phyloP scores from a whole-genome alignment of 2,888 invertebrate species.

The Unio delphinus region DNA sequence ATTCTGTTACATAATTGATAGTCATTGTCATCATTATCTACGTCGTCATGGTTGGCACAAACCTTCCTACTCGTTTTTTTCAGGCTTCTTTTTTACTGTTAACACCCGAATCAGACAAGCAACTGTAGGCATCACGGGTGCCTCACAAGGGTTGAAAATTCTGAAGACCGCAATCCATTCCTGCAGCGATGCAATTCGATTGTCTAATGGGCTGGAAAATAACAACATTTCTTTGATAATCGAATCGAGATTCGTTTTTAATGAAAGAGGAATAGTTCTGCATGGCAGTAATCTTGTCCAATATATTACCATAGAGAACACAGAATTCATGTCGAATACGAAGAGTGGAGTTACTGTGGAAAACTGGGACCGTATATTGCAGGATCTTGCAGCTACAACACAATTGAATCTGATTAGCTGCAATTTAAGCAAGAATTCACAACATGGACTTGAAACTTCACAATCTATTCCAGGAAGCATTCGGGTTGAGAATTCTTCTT shows the following conservation, averaged over 20 bases:
- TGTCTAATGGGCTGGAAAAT: not conserved
- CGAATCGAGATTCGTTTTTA: too few relatives aligned
- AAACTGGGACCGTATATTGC: not conserved
- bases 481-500: too few relatives aligned
- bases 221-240: not conserved
- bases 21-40: too few relatives aligned
- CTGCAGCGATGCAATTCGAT: not conserved
- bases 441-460: not conserved
- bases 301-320: not conserved
- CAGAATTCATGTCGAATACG: not conserved
- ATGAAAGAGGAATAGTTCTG: not conserved
- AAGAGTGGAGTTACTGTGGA: slow-evolving; percentile 1
- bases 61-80: not conserved
- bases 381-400: not conserved
- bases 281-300: not conserved
- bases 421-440: not conserved
- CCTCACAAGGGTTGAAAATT: not conserved
- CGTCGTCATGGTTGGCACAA: too few relatives aligned
- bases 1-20: too few relatives aligned
- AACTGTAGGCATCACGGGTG: slow-evolving; percentile 6
- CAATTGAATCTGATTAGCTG: too few relatives aligned
- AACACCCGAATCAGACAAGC: slow-evolving; percentile 6
- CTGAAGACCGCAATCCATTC: not conserved
- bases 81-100: not conserved
- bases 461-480: too few relatives aligned